These are phyloP conservation scores for Eledone cirrhosa DNA, from an alignment of 2,888 invertebrate species.

Conservation along the genomic window DNA sequence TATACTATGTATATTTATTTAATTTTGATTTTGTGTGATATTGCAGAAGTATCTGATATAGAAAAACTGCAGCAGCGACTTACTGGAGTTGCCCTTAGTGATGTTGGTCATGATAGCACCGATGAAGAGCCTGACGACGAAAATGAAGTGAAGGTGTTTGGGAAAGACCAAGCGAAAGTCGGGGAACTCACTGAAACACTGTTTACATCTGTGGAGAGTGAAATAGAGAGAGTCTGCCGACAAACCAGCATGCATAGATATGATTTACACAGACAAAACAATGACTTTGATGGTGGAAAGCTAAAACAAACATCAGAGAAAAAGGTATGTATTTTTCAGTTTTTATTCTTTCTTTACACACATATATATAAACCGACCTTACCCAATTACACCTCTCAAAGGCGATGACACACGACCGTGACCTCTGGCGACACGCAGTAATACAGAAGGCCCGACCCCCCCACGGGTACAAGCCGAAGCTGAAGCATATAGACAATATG, in stretches of 20 bases:
- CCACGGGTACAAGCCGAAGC: no score
- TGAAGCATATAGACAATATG: no score
- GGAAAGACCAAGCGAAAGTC: conserved; percentile 39
- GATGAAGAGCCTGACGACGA: conserved; percentile 32
- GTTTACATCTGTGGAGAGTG: conserved; percentile 24
- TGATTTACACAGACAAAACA: conserved; percentile 12
- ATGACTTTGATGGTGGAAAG: background rate
- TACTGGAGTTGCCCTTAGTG: conserved; percentile 31
- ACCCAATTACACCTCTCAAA: no score
- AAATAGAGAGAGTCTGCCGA: conserved; percentile 9
- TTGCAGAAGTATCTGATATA: conserved; percentile 15
- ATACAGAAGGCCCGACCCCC: no score
- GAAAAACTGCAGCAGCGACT: conserved; percentile 34
- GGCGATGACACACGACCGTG: no score
- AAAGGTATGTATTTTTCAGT: background rate
- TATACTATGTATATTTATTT: no score
- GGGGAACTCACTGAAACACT: conserved; percentile 24
- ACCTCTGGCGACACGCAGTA: no score
- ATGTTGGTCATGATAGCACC: conserved; percentile 17
- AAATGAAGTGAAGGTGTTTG: conserved; percentile 42
- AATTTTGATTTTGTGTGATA: no score
- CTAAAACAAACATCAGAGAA: conserved; percentile 10
- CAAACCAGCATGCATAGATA: conserved; percentile 14
- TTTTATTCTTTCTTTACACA: no score
- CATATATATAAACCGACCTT: no score